Conservation (phyloP, 1,140 invertebrate genomes). For the Drosophila burlai region DNA sequence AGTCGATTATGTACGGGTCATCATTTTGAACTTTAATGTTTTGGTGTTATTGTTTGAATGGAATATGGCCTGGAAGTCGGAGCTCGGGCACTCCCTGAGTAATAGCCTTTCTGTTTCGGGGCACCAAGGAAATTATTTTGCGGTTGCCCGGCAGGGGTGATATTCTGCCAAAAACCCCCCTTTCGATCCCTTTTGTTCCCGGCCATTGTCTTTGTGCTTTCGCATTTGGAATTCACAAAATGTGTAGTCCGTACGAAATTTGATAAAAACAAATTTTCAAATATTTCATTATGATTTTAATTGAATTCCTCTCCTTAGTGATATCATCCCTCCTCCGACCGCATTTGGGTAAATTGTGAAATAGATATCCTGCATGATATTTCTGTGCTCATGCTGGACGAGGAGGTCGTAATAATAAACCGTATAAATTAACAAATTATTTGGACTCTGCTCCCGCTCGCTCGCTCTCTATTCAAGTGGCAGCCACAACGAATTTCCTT, state of each 20-base stretch:
- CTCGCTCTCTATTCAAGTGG: neutral
- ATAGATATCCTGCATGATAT: slow-evolving; percentile 12
- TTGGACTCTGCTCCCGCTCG: neutral
- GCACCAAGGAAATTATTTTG: slow-evolving; percentile 54
- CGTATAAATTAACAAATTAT: slow-evolving; percentile 34
- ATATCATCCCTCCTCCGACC: slow-evolving; percentile 3
- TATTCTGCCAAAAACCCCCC: slow-evolving; percentile 20
- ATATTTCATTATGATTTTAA: slow-evolving; percentile 83
- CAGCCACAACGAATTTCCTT: neutral
- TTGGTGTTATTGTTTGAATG: slow-evolving; percentile 71
- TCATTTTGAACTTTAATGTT: slow-evolving; percentile 79
- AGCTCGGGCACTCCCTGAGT: slow-evolving; percentile 23
- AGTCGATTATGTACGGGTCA: slow-evolving; percentile 80
- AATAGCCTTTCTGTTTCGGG: slow-evolving; percentile 59
- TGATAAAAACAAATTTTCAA: slow-evolving; percentile 73
- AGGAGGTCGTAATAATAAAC: slow-evolving; percentile 30
- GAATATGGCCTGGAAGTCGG: slow-evolving; percentile 1
- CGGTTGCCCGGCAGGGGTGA: slow-evolving; percentile 29
- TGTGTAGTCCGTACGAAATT: slow-evolving; percentile 67
- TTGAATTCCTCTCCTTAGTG: slow-evolving; percentile 65
- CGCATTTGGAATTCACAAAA: slow-evolving; percentile 66
- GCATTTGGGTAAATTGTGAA: neutral
- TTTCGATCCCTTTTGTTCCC: slow-evolving; percentile 54
- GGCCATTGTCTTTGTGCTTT: slow-evolving; percentile 35
- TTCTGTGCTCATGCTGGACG: neutral